These are phyloP conservation scores for Cyclophora albipunctata DNA, from an alignment of 2,888 invertebrate genomes.

Conservation along the genomic window DNA sequence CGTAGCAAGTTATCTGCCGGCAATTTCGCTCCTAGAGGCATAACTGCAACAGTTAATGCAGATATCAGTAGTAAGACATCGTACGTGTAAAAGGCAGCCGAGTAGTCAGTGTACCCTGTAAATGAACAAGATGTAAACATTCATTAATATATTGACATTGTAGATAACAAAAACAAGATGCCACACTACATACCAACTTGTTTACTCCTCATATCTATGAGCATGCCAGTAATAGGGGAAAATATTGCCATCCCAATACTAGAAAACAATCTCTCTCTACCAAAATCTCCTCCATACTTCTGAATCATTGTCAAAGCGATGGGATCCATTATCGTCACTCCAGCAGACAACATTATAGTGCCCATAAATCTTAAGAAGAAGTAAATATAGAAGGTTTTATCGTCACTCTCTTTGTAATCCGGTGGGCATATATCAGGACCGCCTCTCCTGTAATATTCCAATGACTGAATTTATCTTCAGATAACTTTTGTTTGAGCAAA, in stretches of 20 bases:
- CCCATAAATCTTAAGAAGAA: conserved; percentile 86
- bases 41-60: conserved; percentile 82
- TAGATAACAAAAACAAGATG: conserved; percentile 57
- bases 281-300: conserved; percentile 87
- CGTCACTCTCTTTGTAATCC: conserved; percentile 85
- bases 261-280: conserved; percentile 85
- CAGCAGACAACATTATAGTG: conserved; percentile 87
- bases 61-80: conserved; percentile 83
- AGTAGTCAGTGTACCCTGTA: conserved; percentile 87
- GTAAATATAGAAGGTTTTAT: conserved; percentile 88
- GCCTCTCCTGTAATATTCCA: conserved; percentile 75
- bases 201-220: conserved; percentile 83
- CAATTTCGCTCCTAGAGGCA: conserved; percentile 85
- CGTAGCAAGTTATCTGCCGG: conserved; percentile 86
- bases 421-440: conserved; percentile 87
- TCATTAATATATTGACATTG: conserved; percentile 52
- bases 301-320: conserved; percentile 91
- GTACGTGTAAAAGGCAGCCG: conserved; percentile 90
- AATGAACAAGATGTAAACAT: conserved; percentile 36
- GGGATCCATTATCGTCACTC: conserved; percentile 92
- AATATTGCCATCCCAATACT: conserved; percentile 89
- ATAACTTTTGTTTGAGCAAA: conserved; percentile 33
- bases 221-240: conserved; percentile 85
- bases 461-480: conserved; percentile 38
- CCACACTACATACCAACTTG: conserved; percentile 63